Conservation (phyloP, 1,140 invertebrate species). For the Cydia amplana region DNA sequence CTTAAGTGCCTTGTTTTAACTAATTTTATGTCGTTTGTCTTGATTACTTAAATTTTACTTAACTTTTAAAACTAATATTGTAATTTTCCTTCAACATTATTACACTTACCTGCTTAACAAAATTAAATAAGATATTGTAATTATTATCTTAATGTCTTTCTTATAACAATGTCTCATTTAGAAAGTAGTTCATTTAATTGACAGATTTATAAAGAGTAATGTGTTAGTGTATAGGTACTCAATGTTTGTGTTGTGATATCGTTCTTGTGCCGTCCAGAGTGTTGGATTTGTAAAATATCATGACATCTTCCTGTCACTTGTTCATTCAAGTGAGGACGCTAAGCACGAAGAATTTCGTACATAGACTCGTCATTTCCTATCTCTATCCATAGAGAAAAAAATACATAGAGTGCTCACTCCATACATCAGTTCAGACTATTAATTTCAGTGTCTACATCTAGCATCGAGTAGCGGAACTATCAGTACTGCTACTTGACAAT, state of each 20-base stretch:
- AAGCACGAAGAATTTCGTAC: too few species aligned
- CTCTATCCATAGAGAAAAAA: too few species aligned
- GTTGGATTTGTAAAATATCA: background rate
- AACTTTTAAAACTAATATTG: background rate
- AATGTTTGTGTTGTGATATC: slow-evolving; percentile 6
- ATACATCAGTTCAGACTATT: too few species aligned
- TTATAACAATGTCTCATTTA: too few species aligned
- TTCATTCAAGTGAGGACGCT: too few species aligned
- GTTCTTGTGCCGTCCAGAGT: background rate
- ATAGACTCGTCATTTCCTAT: too few species aligned
- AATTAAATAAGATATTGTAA: background rate
- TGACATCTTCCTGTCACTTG: background rate
- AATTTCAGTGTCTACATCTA: too few species aligned
- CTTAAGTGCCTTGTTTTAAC: background rate
- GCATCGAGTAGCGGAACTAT: too few species aligned
- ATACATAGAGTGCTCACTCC: too few species aligned
- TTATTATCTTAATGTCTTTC: background rate
- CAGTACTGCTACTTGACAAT: too few species aligned
- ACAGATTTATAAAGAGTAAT: too few species aligned
- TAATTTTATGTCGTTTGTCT: background rate
- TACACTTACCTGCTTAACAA: background rate
- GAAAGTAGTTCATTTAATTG: too few species aligned
- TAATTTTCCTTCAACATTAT: background rate
- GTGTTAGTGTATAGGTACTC: background rate
- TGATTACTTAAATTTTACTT: background rate